These are phyloP conservation scores for Cettia cetti DNA, from an alignment of 2,113 vertebrate genomes.

Conservation along the genomic window DNA sequence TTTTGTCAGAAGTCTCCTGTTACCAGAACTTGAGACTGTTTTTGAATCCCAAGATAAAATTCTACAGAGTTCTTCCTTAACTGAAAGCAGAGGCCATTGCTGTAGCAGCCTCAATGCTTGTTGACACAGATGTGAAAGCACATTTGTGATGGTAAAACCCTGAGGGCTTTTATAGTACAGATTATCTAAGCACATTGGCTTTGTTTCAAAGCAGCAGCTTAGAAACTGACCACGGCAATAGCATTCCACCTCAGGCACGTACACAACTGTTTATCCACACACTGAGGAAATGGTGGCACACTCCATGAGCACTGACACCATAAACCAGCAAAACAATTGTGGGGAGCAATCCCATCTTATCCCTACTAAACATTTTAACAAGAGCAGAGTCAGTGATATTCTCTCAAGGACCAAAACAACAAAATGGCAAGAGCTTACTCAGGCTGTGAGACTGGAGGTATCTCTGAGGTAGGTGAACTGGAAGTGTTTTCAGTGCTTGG, in stretches of 20 bases:
- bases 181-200: neutral
- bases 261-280: neutral
- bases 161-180: neutral
- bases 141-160: neutral
- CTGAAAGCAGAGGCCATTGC: neutral
- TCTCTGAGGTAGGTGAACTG: constrained; percentile 90
- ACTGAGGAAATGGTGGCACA: neutral
- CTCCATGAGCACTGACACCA: neutral
- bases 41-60: neutral
- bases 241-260: neutral
- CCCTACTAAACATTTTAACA: neutral
- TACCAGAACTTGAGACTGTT: neutral
- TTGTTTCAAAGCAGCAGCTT: neutral
- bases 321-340: neutral
- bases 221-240: neutral
- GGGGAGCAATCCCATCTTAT: neutral
- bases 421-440: constrained; percentile 73
- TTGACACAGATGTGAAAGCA: neutral
- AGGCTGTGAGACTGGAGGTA: constrained; percentile 68
- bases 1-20: neutral
- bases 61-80: neutral
- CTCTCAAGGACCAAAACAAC: neutral
- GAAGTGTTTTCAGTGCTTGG: constrained; percentile 75
- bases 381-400: neutral
- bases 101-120: neutral